A percentile compares a stretch with the other conserved stretches of the same genome.
Conservation (phyloP, 1,140 invertebrate species). For the Drosophila auraria region DNA sequence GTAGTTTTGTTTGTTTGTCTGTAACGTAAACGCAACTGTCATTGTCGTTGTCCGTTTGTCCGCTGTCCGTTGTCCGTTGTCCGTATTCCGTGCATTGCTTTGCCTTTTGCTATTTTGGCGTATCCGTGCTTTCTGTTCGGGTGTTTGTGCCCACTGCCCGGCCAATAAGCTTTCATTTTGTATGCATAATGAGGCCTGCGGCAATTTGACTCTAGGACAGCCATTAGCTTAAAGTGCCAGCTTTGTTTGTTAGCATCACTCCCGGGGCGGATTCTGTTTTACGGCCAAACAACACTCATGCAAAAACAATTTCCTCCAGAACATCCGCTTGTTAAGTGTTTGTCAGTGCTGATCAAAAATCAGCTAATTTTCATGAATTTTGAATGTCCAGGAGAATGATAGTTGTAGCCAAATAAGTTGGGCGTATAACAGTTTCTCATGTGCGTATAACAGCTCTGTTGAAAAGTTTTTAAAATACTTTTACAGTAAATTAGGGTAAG, state of each 20-base stretch:
- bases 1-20: constrained; percentile 45
- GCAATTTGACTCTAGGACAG: constrained; percentile 66
- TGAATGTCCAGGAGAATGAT: background rate
- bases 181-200: constrained; percentile 77
- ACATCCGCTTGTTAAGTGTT: constrained; percentile 14
- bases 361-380: background rate
- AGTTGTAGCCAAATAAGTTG: background rate
- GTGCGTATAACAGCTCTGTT: no score
- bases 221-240: constrained; percentile 69
- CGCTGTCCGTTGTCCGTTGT: background rate
- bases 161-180: constrained; percentile 76
- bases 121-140: constrained; percentile 18
- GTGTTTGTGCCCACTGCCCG: constrained; percentile 33
- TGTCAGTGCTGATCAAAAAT: constrained; percentile 13
- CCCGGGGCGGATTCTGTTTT: constrained; percentile 31
- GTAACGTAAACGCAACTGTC: constrained; percentile 47
- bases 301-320: constrained; percentile 28
- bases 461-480: no score
- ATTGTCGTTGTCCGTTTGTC: constrained; percentile 31
- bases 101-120: constrained; percentile 4
- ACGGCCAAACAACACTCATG: constrained; percentile 23
- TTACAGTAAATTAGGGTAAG: no score
- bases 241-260: constrained; percentile 33
- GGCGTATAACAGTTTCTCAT: no score
- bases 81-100: constrained; percentile 6